Evolutionary conservation across 2,113 vertebrate species (phyloP), one percentile per base, ranked within the genome.

Genomic region (Hippolais icterina): DNA sequence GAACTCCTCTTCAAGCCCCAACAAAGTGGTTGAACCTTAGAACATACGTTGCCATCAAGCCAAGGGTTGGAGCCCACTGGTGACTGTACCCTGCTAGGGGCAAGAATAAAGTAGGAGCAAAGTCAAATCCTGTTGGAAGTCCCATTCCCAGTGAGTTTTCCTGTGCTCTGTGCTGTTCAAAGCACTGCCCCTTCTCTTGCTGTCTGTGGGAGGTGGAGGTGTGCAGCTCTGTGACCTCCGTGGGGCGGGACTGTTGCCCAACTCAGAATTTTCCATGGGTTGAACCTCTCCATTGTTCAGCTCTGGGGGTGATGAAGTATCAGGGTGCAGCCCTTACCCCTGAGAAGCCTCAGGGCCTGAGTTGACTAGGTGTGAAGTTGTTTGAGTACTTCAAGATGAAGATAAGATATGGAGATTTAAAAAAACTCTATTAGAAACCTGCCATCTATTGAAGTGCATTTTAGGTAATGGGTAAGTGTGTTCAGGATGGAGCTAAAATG

Each of bases 331-430:
- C 64, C 83, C 57, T 94, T 24, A 1, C 60, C 87, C 92, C 85
- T 33, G 64, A 77, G 95, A 83, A 96, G 92, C 96, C 96, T 88
- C 79, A 12, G 94, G 95, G 94, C 83, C 56, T 37, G 69, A 92
- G 72, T n/a, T 87, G 95, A 83, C 93, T 89, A 89, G 77, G 91
- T 96, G 93, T 96, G 96, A 96, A 95, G 75, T 87, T 92, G 72
- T 89, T 95, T 86, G 63, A 92, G 37, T 83, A 68, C 64, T 86
- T 87, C 31, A 56, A 89, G 94, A 96, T 95, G 80, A 83, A 96
- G 94, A 96, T 95, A 95, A 96, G 95, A 93, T 94, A 94, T 0
- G 52, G 79, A 75, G 39, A 83, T 75, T 69, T 20, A 3, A 15
- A 86, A 87, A 85, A 74, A 31, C 33, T 39, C 86, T 66, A 1